Percentiles rank a stretch among this genome's conserved stretches.
These are phyloP conservation scores for Alouatta palliata DNA, from an alignment of 2,113 vertebrate genomes.

Conservation along the genomic window DNA sequence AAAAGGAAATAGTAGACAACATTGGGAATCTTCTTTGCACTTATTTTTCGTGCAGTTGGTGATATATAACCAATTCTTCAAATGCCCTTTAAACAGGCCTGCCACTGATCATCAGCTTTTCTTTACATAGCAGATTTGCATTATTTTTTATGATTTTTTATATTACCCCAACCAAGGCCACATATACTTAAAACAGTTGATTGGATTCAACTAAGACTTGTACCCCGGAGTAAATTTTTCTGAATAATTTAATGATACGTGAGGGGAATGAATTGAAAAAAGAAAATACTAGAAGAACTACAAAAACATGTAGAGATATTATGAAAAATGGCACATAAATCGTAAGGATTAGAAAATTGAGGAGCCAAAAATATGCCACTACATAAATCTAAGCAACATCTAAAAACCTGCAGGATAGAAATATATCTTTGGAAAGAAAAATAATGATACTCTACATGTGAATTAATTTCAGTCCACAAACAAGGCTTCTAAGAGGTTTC, in stretches of 20 bases:
- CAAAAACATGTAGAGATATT: neutral
- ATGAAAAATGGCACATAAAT: conserved; percentile 20
- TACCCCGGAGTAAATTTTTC: conserved; percentile 31
- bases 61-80: conserved; percentile 19
- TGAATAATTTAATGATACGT: conserved; percentile 49
- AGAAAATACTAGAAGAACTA: conserved; percentile 27
- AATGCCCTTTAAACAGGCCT: neutral
- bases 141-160: conserved; percentile 59
- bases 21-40: neutral
- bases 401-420: neutral
- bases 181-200: conserved; percentile 42
- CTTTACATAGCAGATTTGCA: conserved; percentile 27
- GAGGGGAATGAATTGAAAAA: neutral
- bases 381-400: neutral
- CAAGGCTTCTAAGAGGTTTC: neutral
- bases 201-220: conserved; percentile 38
- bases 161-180: conserved; percentile 3
- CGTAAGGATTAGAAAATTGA: neutral
- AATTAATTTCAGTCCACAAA: conserved; percentile 21
- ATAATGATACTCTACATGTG: neutral
- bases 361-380: neutral
- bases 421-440: neutral
- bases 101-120: conserved; percentile 18
- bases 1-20: neutral
- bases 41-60: conserved; percentile 14